These are phyloP conservation scores for Heteronetta atricapilla DNA, from an alignment of 2,113 vertebrate genomes.

Conservation along the genomic window DNA sequence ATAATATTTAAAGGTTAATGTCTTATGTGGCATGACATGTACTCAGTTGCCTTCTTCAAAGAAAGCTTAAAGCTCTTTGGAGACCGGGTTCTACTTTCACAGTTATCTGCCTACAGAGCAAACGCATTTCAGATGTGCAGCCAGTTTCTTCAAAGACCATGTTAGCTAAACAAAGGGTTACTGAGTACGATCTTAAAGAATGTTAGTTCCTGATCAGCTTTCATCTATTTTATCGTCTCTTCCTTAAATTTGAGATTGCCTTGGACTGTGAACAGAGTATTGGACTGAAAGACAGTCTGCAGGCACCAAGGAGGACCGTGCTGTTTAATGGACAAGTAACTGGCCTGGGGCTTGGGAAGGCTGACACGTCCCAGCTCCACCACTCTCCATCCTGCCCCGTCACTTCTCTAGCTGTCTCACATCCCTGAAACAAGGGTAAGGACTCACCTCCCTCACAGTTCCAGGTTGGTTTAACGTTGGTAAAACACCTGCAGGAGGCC, in stretches of 20 bases:
- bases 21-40: background rate
- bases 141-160: background rate
- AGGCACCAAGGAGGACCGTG: background rate
- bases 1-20: conserved; percentile 58
- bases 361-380: background rate
- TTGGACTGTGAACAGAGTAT: background rate
- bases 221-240: background rate
- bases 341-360: background rate
- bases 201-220: background rate
- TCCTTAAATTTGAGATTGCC: background rate
- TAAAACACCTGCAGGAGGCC: background rate
- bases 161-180: conserved; percentile 10
- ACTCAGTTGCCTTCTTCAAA: conserved; percentile 17
- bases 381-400: background rate
- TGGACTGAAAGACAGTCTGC: background rate
- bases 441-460: background rate
- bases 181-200: background rate
- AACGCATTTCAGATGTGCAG: conserved; percentile 19
- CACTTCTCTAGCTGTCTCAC: background rate
- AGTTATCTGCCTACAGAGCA: conserved; percentile 2
- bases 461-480: background rate
- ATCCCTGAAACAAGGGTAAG: background rate
- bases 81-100: background rate
- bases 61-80: conserved; percentile 51
- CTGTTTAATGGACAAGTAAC: background rate